These are phyloP conservation scores for Calypte anna DNA, from an alignment of 2,113 vertebrate genomes.

Conservation along the genomic window DNA sequence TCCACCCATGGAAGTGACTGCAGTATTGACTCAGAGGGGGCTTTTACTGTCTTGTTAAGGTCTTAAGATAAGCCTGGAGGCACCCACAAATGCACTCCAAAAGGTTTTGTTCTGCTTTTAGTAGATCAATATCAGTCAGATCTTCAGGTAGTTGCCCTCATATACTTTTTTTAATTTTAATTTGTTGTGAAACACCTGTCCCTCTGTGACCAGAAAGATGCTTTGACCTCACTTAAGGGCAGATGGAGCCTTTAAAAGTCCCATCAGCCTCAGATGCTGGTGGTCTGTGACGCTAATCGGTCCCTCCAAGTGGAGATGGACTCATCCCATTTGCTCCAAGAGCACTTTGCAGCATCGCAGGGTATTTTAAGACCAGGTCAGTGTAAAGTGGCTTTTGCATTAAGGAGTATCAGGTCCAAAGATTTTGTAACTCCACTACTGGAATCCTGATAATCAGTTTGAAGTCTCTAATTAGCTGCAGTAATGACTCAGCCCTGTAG, in stretches of 20 bases:
- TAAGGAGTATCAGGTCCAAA: conserved; percentile 21
- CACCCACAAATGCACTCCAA: not conserved
- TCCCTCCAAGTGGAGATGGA: not conserved
- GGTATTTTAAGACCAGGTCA: conserved; percentile 31
- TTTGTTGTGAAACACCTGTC: not conserved
- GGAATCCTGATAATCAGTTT: conserved; percentile 60
- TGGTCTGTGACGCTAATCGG: not conserved
- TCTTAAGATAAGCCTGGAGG: not conserved
- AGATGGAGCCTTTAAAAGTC: not conserved
- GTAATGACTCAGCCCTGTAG: conserved; percentile 36
- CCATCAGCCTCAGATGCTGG: not conserved
- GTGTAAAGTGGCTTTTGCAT: conserved; percentile 52
- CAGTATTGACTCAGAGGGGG: rapidly evolving
- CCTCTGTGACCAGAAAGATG: not conserved
- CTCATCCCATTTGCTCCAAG: not conserved
- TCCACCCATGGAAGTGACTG: not conserved
- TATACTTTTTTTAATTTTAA: not conserved
- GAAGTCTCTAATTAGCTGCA: conserved; percentile 54
- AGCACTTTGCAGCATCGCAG: not conserved
- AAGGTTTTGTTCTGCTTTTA: not conserved
- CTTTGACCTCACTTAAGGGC: not conserved
- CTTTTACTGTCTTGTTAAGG: not conserved
- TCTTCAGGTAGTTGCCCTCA: not conserved
- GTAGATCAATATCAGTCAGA: not conserved
- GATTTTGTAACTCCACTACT: conserved; percentile 50